Base-by-base conservation (phyloP, 2,113 vertebrate species). In the Pungitius pungitius region DNA sequence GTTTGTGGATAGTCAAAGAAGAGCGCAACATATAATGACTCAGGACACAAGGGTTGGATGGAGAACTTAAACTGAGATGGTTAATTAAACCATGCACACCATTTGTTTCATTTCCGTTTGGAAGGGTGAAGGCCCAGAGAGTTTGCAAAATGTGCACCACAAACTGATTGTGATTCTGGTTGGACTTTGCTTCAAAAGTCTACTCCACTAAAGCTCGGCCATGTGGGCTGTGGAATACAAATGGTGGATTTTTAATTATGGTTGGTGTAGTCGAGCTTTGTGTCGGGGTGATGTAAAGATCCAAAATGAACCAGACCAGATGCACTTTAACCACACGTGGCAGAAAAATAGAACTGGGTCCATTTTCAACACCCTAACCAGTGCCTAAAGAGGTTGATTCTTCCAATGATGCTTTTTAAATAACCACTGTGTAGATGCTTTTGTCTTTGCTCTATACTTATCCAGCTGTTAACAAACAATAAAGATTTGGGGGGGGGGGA, bases 141-240 rank as follows among this genome's bases (percentile, higher is more conserved):
- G 73, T 71, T 43, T 73, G 35, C 17, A 30, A 80, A 22, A 43
- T 45, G n/a, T 63, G 61, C 30, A 69, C n/a, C 39, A 54, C 40
- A 12, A 64, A 83, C 87, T 71, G 20, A 74, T 35, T 73, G 71
- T 77, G 73, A 62, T 61, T 75, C 35, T 73, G 59, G 27, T 78
- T 69, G 43, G 5, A 60, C 45, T 56, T 51, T 8, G 26, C 33
- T 66, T 70, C 49, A 59, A 78, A 91, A 89, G 86, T 81, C 89
- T 72, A 92, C 58, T 45, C 77, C 68, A 45, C 69, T 55, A 18
- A 55, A 64, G 51, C 35, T 55, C 24, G 14, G 67, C 63, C 58
- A 66, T 37, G 62, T 67, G 42, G 55, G 73, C 18, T 17, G 35
- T 63, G 27, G 10, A 58, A 67, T 74, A 78, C 58, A 86, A 88